Evolutionary conservation across 2,797 vertebrate genomes (phyloP), one percentile per base, ranked within the genome.

Genomic region (Craterocephalus amniculus): DNA sequence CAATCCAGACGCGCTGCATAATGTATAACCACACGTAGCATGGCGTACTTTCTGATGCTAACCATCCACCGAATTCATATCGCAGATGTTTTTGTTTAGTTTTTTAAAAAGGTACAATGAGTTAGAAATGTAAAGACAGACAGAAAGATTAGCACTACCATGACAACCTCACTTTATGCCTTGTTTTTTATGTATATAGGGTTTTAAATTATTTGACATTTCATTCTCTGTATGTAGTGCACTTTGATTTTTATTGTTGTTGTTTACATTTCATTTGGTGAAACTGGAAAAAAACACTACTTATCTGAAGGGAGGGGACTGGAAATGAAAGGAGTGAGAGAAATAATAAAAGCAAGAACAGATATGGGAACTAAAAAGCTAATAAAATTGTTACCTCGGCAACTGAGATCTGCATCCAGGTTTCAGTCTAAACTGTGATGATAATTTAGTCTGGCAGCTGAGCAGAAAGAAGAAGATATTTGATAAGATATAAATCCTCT

Each of bases 131-230:
- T 26, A 26, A 26, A 24, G 36, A 24, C 57, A 60, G 45, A 63
- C 38, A 51, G 35, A 57, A 67, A 78, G 56, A 29, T 74, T 65
- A 75, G 76, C 87, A 83, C 79, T 86, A 91, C 84, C 81, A 83
- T 84, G 79, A 81, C 68, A 73, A 90, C 90, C 89, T 94, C 89
- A 91, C 84, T 63, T 67, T 91, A 89, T 88, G 90, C 91, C 91
- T 91, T 83, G 65, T 72, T 82, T 76, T 77, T 80, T 68, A 70
- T 93, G 87, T 94, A 92, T 78, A 91, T 93, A 93, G 64, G 68
- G 85, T 84, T 93, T 93, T 94, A 94, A 94, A 90, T 94, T 93
- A 94, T 94, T 94, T 74, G 70, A 79, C 70, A 32, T 87, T 71
- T 84, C 71, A 65, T 84, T 87, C 49, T 87, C 79, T 89, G 88